A percentile compares a stretch with the other conserved stretches of the same genome.
Conservation (phyloP, 2,888 invertebrate genomes). For the Azorinus chamasolen region DNA sequence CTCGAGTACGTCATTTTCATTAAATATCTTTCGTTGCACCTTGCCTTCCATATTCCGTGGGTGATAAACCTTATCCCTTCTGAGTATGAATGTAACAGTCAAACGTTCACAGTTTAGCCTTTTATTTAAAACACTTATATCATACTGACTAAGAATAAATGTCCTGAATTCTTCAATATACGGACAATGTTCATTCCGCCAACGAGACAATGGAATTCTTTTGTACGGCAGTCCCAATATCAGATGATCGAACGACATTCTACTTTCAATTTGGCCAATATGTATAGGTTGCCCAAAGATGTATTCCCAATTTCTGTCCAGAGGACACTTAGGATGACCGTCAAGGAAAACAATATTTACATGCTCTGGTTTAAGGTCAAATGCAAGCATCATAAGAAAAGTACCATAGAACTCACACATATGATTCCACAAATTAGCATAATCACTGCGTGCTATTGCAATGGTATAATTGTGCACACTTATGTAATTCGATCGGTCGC, state of each 20-base stretch:
- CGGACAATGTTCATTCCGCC: conserved; percentile 4
- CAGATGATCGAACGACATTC: conserved; percentile 29
- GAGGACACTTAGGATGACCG: conserved; percentile 46
- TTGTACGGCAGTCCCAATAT: conserved; percentile 41
- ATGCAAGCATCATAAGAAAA: conserved; percentile 38
- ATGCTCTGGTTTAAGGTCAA: conserved; percentile 39
- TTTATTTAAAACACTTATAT: conserved; percentile 50
- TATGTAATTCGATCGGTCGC: no score
- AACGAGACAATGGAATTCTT: conserved; percentile 39
- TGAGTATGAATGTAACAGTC: no score
- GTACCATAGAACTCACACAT: conserved; percentile 44
- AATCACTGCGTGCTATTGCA: conserved; percentile 44
- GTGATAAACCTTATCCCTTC: no score
- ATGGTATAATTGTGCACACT: conserved; percentile 12
- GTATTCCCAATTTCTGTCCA: conserved; percentile 29
- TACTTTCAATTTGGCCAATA: conserved; percentile 21
- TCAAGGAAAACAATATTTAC: conserved; percentile 41
- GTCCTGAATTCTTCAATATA: conserved; percentile 49
- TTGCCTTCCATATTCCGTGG: no score
- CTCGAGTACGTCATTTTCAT: no score
- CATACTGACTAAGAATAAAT: conserved; percentile 39
- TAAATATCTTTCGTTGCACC: no score
- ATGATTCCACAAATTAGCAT: conserved; percentile 56
- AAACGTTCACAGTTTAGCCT: not conserved
- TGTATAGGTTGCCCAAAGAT: conserved; percentile 44